Evolutionary conservation across 2,888 invertebrate genomes (phyloP).

Genomic region (Amiota mariae): DNA sequence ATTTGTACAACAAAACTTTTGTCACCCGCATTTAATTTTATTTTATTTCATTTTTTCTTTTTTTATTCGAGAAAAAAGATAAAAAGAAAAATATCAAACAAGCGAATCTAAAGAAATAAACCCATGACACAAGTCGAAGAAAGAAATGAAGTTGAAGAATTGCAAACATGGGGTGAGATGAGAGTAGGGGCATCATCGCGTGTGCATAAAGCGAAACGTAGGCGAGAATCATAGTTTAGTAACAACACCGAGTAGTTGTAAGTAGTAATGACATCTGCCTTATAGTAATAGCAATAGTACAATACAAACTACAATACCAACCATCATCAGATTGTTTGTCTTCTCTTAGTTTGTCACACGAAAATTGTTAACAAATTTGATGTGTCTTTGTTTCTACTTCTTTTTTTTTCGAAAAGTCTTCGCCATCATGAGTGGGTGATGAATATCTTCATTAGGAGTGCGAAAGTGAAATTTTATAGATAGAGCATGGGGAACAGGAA

Average conservation of each 20-base stretch:
- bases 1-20: constrained; percentile 48
- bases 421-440: constrained; percentile 40
- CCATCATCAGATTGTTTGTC: constrained; percentile 27
- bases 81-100: neutral
- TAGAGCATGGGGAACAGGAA: too few species aligned
- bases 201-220: constrained; percentile 26
- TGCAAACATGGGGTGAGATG: neutral
- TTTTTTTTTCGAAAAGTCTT: constrained; percentile 19
- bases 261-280: neutral
- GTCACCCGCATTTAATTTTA: constrained; percentile 48
- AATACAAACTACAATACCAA: constrained; percentile 6
- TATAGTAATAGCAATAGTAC: neutral
- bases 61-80: neutral
- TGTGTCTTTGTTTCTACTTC: constrained; percentile 31
- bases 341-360: constrained; percentile 15
- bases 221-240: constrained; percentile 18
- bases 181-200: neutral
- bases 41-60: constrained; percentile 32
- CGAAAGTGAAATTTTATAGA: neutral
- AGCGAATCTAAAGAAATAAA: neutral
- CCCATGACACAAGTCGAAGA: neutral
- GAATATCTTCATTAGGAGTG: constrained; percentile 39
- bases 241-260: neutral
- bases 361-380: constrained; percentile 54
- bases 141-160: constrained; percentile 14